Percentiles rank a stretch among this genome's conserved stretches.
Conservation (phyloP, 2,888 invertebrate genomes). For the Acanthosepion lycidas region DNA sequence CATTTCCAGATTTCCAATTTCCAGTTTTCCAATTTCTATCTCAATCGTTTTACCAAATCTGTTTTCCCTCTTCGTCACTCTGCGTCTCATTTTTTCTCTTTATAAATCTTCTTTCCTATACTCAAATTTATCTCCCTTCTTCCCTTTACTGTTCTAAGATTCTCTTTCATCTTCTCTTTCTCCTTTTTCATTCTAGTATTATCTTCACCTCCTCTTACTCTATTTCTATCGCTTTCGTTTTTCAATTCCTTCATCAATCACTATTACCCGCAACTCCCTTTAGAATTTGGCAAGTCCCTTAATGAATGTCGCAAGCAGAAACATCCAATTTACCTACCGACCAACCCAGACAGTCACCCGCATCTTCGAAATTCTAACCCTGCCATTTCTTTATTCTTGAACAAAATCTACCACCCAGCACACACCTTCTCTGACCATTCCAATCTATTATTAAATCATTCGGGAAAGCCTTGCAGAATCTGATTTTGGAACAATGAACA, state of each 20-base stretch:
- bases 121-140: background rate
- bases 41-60: too few species aligned
- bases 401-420: background rate
- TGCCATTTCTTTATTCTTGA: background rate
- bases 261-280: background rate
- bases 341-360: background rate
- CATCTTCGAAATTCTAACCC: background rate
- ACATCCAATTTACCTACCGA: constrained; percentile 33
- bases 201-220: background rate
- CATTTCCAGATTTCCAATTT: too few species aligned
- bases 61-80: too few species aligned
- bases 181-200: background rate
- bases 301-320: constrained; percentile 20
- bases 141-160: background rate
- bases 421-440: background rate
- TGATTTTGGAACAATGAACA: background rate
- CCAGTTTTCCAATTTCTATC: too few species aligned
- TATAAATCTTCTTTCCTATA: too few species aligned
- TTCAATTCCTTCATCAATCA: background rate
- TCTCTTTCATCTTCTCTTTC: background rate
- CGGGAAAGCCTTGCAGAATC: background rate
- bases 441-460: background rate
- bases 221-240: background rate
- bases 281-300: constrained; percentile 12
- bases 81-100: too few species aligned